These are phyloP conservation scores for Synaphobranchus kaupii DNA, from an alignment of 2,797 vertebrate genomes.

Conservation along the genomic window DNA sequence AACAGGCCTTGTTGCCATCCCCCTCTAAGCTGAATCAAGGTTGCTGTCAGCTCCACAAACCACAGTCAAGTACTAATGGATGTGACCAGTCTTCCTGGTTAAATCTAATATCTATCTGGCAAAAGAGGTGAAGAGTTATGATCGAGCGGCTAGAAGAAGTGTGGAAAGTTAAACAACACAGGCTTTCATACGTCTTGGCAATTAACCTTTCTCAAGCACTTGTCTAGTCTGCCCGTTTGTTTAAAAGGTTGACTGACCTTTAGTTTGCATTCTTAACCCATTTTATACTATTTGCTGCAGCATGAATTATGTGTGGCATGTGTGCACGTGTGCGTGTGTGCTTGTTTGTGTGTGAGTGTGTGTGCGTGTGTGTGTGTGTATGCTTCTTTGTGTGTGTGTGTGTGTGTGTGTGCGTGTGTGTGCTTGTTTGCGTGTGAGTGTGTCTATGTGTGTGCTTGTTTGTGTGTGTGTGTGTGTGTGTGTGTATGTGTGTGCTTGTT, in stretches of 20 bases:
- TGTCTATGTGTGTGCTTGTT: too few relatives aligned
- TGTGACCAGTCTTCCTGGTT: conserved; percentile 8
- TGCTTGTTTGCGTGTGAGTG: too few relatives aligned
- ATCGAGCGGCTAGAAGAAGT: conserved; percentile 4
- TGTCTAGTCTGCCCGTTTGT: background rate
- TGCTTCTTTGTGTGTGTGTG: too few relatives aligned
- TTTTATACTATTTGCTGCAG: background rate
- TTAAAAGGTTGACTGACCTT: conserved; percentile 12
- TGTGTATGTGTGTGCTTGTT: background rate
- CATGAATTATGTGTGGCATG: background rate
- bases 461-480: too few relatives aligned
- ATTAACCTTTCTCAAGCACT: conserved; percentile 25
- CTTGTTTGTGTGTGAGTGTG: background rate
- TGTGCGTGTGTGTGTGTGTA: too few relatives aligned
- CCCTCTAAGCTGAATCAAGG: conserved; percentile 8
- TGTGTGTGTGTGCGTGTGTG: too few relatives aligned
- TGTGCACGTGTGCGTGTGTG: background rate
- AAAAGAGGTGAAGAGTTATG: conserved; percentile 20
- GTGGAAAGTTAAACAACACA: background rate
- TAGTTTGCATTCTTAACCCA: background rate
- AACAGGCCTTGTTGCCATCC: background rate
- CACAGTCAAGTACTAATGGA: conserved; percentile 13
- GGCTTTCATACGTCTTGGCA: background rate
- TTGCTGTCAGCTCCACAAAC: conserved; percentile 18
- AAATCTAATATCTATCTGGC: conserved; percentile 15